Percentiles rank a stretch among this genome's conserved stretches.
Conservation (phyloP, 2,797 vertebrate species). For the Coranthus polyacanthus region DNA sequence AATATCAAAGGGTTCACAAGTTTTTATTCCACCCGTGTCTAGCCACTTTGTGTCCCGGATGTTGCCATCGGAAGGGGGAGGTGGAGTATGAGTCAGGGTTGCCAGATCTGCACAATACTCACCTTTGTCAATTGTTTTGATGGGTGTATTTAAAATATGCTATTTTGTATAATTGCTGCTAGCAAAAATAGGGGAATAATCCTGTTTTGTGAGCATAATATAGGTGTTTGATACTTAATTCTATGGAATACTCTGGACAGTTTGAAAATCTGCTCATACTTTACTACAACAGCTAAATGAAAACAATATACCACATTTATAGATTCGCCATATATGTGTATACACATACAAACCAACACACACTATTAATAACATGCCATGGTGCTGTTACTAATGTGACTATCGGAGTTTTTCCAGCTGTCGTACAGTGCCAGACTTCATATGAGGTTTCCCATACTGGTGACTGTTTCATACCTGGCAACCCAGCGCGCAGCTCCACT, state of each 20-base stretch:
- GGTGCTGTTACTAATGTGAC: not conserved
- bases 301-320: too few relatives aligned
- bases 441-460: not conserved
- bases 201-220: too few relatives aligned
- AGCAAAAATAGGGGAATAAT: not conserved
- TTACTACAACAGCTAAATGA: too few relatives aligned
- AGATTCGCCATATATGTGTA: too few relatives aligned
- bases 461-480: conserved; percentile 58
- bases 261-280: too few relatives aligned
- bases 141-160: not conserved
- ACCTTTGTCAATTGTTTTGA: not conserved
- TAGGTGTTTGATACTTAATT: too few relatives aligned
- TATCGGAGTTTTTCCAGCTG: not conserved
- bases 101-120: conserved; percentile 53
- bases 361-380: too few relatives aligned
- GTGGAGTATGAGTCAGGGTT: conserved; percentile 41
- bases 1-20: conserved; percentile 2
- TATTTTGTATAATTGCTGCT: not conserved
- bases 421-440: not conserved
- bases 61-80: conserved; percentile 62
- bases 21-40: conserved; percentile 22
- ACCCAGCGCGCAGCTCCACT: conserved; percentile 46
- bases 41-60: conserved; percentile 68
- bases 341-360: too few relatives aligned
- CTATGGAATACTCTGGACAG: too few relatives aligned